These are phyloP conservation scores for Thymelicus lineola DNA, from an alignment of 2,888 invertebrate genomes.

Conservation along the genomic window DNA sequence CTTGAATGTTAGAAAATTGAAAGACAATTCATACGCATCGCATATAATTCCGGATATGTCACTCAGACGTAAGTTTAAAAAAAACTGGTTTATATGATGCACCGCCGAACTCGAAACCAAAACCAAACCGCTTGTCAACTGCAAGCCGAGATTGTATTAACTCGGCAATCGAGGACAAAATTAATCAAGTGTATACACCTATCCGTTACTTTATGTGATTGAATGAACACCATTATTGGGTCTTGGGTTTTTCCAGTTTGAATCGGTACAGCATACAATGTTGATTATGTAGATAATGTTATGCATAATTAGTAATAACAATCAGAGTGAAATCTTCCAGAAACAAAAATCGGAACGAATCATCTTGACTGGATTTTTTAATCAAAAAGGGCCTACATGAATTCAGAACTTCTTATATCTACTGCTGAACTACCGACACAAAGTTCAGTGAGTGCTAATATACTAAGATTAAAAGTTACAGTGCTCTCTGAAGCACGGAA, in stretches of 20 bases:
- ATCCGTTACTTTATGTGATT: constrained; percentile 61
- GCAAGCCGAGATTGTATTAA: constrained; percentile 46
- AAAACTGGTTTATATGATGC: constrained; percentile 12
- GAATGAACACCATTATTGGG: constrained; percentile 52
- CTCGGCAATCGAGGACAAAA: constrained; percentile 60
- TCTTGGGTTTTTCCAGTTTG: constrained; percentile 64
- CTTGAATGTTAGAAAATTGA: neutral
- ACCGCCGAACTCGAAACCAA: constrained; percentile 13
- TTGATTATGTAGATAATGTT: neutral
- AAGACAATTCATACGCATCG: neutral
- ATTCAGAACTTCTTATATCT: too few species aligned
- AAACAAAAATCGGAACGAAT: too few species aligned
- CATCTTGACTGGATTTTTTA: too few species aligned
- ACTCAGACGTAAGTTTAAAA: constrained; percentile 5
- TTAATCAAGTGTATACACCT: constrained; percentile 55
- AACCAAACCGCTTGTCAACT: constrained; percentile 20
- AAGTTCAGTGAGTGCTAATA: too few species aligned
- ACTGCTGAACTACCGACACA: too few species aligned
- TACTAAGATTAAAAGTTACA: too few species aligned
- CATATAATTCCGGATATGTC: neutral
- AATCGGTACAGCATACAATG: constrained; percentile 41
- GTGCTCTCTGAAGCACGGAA: too few species aligned
- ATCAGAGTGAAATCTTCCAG: too few species aligned
- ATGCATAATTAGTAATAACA: too few species aligned
- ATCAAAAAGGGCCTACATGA: too few species aligned